Evolutionary conservation across 2,797 vertebrate genomes (phyloP).

Genomic region (Sebastes aleutianus): DNA sequence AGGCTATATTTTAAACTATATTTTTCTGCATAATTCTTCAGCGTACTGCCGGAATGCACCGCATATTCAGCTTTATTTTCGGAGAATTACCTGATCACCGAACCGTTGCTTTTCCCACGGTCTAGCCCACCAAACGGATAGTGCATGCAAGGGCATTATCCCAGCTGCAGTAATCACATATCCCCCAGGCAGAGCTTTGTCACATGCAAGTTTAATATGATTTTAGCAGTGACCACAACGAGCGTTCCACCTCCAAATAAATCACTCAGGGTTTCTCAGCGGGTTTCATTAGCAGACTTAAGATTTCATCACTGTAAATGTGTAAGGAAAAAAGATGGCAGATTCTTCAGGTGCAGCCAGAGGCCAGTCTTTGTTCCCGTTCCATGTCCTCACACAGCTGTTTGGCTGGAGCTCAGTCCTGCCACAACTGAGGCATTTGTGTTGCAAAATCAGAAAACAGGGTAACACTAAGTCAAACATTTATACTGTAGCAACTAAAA

Average conservation of each 20-base stretch:
- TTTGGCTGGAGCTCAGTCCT: neutral
- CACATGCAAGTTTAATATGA: conserved; percentile 44
- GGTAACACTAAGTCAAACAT: neutral
- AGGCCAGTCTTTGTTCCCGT: conserved; percentile 24
- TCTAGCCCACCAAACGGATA: conserved; percentile 22
- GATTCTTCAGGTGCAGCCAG: conserved; percentile 48
- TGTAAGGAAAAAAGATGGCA: conserved; percentile 24
- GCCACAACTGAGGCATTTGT: neutral
- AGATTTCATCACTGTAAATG: conserved; percentile 54
- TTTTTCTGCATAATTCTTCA: conserved; percentile 12
- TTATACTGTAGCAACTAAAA: neutral
- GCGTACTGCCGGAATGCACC: conserved; percentile 13
- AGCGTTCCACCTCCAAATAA: conserved; percentile 22
- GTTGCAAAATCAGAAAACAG: neutral
- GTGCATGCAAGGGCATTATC: conserved; percentile 38
- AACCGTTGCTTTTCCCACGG: conserved; percentile 32
- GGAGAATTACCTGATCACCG: conserved; percentile 47
- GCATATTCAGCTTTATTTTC: conserved; percentile 52
- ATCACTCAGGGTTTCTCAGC: conserved; percentile 21
- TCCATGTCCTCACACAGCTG: conserved; percentile 16
- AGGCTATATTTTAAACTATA: conserved; percentile 6
- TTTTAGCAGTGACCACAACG: conserved; percentile 38
- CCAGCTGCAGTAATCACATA: conserved; percentile 42
- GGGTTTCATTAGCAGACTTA: conserved; percentile 45
- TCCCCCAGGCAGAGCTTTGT: conserved; percentile 42